A percentile compares a stretch with the other conserved stretches of the same genome.
Evolutionary conservation across 2,797 vertebrate genomes (phyloP).

Genomic region (Xenopus petersii): DNA sequence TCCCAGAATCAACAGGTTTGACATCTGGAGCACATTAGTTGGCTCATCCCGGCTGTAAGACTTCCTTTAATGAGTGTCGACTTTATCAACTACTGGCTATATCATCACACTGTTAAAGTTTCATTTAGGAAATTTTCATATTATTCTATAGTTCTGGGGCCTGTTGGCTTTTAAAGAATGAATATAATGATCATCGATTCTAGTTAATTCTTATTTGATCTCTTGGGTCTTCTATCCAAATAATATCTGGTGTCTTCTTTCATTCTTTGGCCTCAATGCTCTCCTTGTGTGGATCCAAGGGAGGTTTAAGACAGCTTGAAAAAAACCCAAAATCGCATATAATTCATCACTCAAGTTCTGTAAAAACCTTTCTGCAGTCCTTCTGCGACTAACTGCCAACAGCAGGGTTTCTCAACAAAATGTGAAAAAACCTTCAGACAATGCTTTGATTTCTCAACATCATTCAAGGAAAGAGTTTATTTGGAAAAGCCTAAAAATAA

Average conservation of each 20-base stretch:
- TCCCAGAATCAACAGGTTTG: too few species aligned
- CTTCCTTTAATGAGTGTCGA: too few species aligned
- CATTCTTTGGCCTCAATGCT: conserved; percentile 43
- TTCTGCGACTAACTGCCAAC: conserved; percentile 35
- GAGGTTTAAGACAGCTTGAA: conserved; percentile 55
- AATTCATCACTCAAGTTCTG: conserved; percentile 46
- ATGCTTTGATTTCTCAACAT: conserved; percentile 39
- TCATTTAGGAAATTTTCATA: not conserved
- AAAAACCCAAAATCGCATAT: conserved; percentile 38
- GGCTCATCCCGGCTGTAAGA: too few species aligned
- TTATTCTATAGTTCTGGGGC: conserved; percentile 47
- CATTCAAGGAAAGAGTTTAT: conserved; percentile 41
- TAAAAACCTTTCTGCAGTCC: conserved; percentile 33
- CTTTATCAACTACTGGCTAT: not conserved
- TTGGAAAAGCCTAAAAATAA: conserved; percentile 44
- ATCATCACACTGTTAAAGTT: not conserved
- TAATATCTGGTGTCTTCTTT: conserved; percentile 54
- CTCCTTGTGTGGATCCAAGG: conserved; percentile 37
- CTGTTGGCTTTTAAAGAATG: conserved; percentile 49
- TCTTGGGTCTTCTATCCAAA: conserved; percentile 36
- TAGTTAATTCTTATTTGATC: conserved; percentile 31
- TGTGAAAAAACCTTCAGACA: conserved; percentile 35
- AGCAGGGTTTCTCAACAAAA: conserved; percentile 45
- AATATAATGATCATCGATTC: conserved; percentile 44
- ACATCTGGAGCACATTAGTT: too few species aligned